phyloP scores from a whole-genome alignment of 2,888 invertebrate genomes.

The Diarsia brunnea region DNA sequence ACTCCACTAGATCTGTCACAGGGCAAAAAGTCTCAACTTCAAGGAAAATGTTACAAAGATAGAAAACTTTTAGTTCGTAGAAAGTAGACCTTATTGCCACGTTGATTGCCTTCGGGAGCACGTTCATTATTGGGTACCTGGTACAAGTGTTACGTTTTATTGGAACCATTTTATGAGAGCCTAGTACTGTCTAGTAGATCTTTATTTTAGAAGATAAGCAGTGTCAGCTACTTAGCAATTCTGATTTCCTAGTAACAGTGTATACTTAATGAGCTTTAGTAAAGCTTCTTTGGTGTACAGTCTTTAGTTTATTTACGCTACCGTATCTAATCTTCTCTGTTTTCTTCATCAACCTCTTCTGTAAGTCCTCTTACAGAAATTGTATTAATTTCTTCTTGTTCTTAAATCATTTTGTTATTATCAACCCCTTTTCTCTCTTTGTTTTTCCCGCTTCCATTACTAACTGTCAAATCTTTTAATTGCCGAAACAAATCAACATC shows the following conservation, averaged over 20 bases:
- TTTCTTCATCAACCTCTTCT: neutral
- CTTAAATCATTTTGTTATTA: neutral
- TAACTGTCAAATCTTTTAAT: too few relatives aligned
- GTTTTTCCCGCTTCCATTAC: neutral
- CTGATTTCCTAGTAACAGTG: constrained; percentile 16
- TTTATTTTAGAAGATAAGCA: neutral
- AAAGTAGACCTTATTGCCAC: constrained; percentile 13
- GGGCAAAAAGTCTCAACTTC: constrained; percentile 14
- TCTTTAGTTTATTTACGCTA: neutral
- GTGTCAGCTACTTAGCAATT: constrained; percentile 28
- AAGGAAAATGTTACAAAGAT: constrained; percentile 17
- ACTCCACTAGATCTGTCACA: constrained; percentile 18
- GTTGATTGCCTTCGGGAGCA: constrained; percentile 20
- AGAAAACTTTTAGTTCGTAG: neutral
- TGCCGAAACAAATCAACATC: constrained; percentile 4
- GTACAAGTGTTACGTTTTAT: constrained; percentile 5
- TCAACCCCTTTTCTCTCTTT: neutral
- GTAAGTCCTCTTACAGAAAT: too few relatives aligned
- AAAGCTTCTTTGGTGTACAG: neutral
- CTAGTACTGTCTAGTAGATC: constrained; percentile 1
- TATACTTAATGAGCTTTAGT: constrained; percentile 7
- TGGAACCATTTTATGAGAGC: constrained; percentile 17
- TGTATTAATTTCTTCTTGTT: too few relatives aligned
- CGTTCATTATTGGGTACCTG: constrained; percentile 16
- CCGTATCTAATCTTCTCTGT: neutral